phyloP scores from a whole-genome alignment of 2,113 vertebrate species.

The Craseonycteris thonglongyai region DNA sequence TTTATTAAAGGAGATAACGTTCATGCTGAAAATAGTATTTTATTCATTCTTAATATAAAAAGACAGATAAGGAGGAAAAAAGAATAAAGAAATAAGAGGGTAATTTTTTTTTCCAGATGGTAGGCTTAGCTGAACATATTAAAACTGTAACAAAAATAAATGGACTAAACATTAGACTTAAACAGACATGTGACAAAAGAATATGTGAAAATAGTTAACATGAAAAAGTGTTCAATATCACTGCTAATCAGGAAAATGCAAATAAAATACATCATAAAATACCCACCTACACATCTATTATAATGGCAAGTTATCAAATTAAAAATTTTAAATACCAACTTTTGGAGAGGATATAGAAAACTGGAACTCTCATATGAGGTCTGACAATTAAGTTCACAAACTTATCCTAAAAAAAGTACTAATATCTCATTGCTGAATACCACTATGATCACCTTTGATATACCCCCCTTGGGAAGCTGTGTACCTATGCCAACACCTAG shows the following conservation, averaged over 20 bases:
- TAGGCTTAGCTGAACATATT: background rate
- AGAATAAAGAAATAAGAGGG: background rate
- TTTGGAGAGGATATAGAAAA: background rate
- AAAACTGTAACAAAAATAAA: background rate
- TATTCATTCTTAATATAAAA: background rate
- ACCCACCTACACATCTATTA: background rate
- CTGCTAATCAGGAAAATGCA: background rate
- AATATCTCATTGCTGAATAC: too few relatives aligned
- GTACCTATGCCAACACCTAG: too few relatives aligned
- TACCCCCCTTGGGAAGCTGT: too few relatives aligned
- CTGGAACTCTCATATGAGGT: background rate
- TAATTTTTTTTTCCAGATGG: background rate
- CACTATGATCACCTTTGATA: too few relatives aligned
- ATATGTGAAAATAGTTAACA: background rate
- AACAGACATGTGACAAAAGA: background rate
- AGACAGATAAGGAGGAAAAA: background rate
- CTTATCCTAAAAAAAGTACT: too few relatives aligned
- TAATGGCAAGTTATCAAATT: background rate
- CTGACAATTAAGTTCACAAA: too few relatives aligned
- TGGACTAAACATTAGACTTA: background rate
- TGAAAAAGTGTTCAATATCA: too few relatives aligned
- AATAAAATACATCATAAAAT: background rate
- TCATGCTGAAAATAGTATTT: background rate
- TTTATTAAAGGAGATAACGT: background rate
- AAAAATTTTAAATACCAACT: background rate